Percentiles rank a stretch among this genome's conserved stretches.
Evolutionary conservation across 2,797 vertebrate genomes (phyloP).

Genomic region (Siniperca obscura): DNA sequence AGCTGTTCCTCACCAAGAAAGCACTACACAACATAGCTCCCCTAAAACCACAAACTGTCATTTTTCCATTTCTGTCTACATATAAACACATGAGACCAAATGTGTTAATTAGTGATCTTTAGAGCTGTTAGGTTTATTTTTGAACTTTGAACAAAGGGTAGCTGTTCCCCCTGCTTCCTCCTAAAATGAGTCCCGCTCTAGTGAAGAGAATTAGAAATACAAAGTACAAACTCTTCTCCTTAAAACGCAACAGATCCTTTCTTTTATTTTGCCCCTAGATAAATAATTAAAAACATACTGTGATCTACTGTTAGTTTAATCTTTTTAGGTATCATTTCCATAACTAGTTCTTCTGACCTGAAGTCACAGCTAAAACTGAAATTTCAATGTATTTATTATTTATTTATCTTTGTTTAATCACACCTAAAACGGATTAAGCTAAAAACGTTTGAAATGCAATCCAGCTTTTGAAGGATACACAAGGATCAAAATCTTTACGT

Average conservation of each 20-base stretch:
- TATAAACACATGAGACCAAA: neutral
- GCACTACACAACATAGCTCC: too few relatives aligned
- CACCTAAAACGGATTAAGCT: neutral
- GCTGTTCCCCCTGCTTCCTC: too few relatives aligned
- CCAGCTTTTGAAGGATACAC: conserved; percentile 48
- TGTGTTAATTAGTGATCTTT: neutral
- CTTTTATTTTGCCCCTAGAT: too few relatives aligned
- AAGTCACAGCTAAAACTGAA: neutral
- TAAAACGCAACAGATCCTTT: neutral
- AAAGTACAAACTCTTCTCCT: neutral
- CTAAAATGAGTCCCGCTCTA: neutral
- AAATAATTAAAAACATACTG: too few relatives aligned
- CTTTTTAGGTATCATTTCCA: too few relatives aligned
- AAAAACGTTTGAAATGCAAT: conserved; percentile 24
- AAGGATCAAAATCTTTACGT: conserved; percentile 33
- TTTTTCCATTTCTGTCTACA: neutral
- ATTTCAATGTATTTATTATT: too few relatives aligned
- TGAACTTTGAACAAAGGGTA: neutral
- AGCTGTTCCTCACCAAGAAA: too few relatives aligned
- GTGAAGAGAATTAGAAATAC: neutral
- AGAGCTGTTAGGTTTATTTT: neutral
- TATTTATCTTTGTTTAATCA: neutral
- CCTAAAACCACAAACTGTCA: neutral
- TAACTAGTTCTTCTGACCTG: too few relatives aligned
- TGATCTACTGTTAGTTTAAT: too few relatives aligned